These are phyloP conservation scores for Olivierus martensii DNA, from an alignment of 1,140 invertebrate genomes.

Conservation along the genomic window DNA sequence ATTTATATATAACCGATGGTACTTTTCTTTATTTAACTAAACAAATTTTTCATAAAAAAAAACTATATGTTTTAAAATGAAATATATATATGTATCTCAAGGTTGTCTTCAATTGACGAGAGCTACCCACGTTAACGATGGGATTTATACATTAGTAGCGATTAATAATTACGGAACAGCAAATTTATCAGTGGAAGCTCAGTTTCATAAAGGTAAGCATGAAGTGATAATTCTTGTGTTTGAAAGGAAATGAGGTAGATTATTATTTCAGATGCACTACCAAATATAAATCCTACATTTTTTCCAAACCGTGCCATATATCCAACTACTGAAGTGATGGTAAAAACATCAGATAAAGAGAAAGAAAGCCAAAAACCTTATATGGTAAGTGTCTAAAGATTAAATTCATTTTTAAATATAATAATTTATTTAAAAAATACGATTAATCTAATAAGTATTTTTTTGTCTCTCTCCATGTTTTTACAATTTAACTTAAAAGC, in stretches of 20 bases:
- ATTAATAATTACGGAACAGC: conserved; percentile 22
- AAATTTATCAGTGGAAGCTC: conserved; percentile 14
- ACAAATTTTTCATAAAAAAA: background rate
- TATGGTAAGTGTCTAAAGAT: too few relatives aligned
- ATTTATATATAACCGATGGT: conserved; percentile 13
- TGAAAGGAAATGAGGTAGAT: too few relatives aligned
- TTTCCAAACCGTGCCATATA: too few relatives aligned
- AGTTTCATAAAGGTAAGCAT: conserved; percentile 15
- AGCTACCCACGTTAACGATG: conserved; percentile 21
- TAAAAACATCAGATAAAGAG: background rate
- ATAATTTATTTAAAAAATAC: background rate
- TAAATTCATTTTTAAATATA: too few relatives aligned
- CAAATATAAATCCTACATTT: too few relatives aligned
- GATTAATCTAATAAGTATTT: background rate
- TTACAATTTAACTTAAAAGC: too few relatives aligned
- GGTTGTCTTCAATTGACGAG: conserved; percentile 16
- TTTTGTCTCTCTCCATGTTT: too few relatives aligned
- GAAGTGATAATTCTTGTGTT: background rate
- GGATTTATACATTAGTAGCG: conserved; percentile 24
- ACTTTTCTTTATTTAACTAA: background rate
- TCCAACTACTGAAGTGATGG: background rate
- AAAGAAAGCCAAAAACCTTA: background rate
- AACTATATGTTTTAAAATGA: background rate
- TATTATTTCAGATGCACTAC: too few relatives aligned
- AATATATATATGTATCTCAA: background rate